Conservation (phyloP, 2,888 invertebrate species). For the Petrolisthes cinctipes region DNA sequence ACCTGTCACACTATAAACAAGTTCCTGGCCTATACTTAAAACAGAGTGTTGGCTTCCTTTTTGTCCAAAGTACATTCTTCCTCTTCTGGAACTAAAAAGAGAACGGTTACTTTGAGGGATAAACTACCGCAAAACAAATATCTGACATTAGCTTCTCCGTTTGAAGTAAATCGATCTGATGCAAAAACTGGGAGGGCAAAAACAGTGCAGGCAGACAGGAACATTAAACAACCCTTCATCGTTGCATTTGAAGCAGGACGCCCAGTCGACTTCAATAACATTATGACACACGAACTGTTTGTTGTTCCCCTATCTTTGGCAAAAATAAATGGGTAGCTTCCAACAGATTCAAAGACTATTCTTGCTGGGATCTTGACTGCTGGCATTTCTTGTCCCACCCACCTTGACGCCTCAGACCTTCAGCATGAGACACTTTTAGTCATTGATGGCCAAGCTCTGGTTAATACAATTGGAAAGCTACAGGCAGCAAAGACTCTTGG, state of each 20-base stretch:
- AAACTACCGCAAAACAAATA: constrained; percentile 20
- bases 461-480: not conserved
- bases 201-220: constrained; percentile 38
- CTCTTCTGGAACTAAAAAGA: constrained; percentile 7
- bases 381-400: not conserved
- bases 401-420: too few relatives aligned
- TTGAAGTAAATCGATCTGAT: constrained; percentile 19
- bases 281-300: constrained; percentile 26
- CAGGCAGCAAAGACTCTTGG: constrained; percentile 22
- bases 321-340: constrained; percentile 25
- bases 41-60: constrained; percentile 4
- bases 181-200: constrained; percentile 22
- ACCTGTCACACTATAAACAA: constrained; percentile 21
- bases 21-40: constrained; percentile 16
- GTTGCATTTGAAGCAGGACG: constrained; percentile 36
- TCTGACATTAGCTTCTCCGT: constrained; percentile 9
- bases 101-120: constrained; percentile 15
- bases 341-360: constrained; percentile 15
- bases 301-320: constrained; percentile 23
- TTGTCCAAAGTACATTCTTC: constrained; percentile 21
- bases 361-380: constrained; percentile 31
- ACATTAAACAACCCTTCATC: constrained; percentile 36
- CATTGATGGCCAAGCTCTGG: not conserved
- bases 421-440: not conserved
- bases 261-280: constrained; percentile 28